Base-by-base conservation (phyloP, 2,113 vertebrate genomes). In the Morone saxatilis region DNA sequence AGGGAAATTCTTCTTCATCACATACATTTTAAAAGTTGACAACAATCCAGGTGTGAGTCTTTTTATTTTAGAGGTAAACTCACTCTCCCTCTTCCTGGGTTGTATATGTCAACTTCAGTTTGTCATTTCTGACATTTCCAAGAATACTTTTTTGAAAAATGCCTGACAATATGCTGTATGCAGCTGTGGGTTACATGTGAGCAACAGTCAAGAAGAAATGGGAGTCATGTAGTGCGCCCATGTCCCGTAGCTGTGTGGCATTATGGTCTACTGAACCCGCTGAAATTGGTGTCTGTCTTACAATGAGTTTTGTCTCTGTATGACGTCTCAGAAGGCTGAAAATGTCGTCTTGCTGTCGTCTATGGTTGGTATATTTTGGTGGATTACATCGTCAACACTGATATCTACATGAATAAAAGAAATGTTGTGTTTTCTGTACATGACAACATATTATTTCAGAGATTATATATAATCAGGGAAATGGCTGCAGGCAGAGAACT, bases 41-140 rank as follows among this genome's bases (percentile, higher is more conserved):
- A 20, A 1, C 0, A 10, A 41, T 61, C 50, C 66, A 71, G 74
- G 19, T 57, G 41, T 54, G 57, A 41, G 51, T 13, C 4, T 16
- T 43, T 47, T 47, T 67, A 25, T 57, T 57, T 79, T 41, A 14
- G 4, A 17, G 31, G 19, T 11, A 12, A 45, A 19, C 31, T 16
- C 19, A 36, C 43, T 12, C n/a, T 4, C 7, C 6, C 7, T 70
- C 43, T 7, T 38, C 25, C 56, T 19, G 17, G 1, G 11, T 67
- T 17, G 19, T 67, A 50, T 12, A 51, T 6, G 76, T 84, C 90
- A 63, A 45, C 74, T 65, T 63, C 22, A 57, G 79, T 81, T 87
- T 82, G 83, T 84, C 66, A 73, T 83, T 76, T 78, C 50, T 85
- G 80, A 82, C 84, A 84, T 88, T 81, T 90, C 16, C 72, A 12